Conservation (phyloP, 2,888 invertebrate species). For the Cataglyphis cursor region DNA sequence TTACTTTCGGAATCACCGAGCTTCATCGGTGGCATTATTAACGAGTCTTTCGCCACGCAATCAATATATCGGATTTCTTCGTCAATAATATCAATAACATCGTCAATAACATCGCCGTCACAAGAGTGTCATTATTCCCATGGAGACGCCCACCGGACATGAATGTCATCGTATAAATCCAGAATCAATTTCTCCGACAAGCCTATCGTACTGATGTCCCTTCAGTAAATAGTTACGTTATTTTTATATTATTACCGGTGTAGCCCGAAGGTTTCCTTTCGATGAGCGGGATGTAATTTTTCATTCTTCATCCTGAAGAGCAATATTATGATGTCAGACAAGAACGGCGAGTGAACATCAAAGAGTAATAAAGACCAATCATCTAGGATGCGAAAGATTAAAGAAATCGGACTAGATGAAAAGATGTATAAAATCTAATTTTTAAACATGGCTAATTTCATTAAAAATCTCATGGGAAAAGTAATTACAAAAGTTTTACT, state of each 20-base stretch:
- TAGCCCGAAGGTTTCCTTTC: not conserved
- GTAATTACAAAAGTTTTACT: not conserved
- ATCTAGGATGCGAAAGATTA: not conserved
- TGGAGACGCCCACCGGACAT: constrained; percentile 31
- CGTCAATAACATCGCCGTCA: constrained; percentile 52
- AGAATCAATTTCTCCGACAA: constrained; percentile 66
- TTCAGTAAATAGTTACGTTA: constrained; percentile 49
- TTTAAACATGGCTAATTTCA: not conserved
- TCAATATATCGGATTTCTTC: constrained; percentile 58
- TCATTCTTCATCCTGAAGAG: constrained; percentile 62
- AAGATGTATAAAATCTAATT: not conserved
- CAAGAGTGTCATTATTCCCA: constrained; percentile 60
- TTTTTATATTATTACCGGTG: constrained; percentile 23
- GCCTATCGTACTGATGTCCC: constrained; percentile 24
- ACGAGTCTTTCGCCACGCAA: constrained; percentile 29
- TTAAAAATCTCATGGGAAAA: not conserved
- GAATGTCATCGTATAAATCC: constrained; percentile 67
- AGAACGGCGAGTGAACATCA: not conserved
- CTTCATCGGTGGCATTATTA: constrained; percentile 4
- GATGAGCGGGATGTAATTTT: constrained; percentile 56
- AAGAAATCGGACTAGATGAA: not conserved
- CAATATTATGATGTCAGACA: not conserved
- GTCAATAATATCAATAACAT: constrained; percentile 53
- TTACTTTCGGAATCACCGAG: constrained; percentile 14
- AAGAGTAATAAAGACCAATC: not conserved